Evolutionary conservation across 1,140 invertebrate species (phyloP).

Genomic region (Ephestia elutella): DNA sequence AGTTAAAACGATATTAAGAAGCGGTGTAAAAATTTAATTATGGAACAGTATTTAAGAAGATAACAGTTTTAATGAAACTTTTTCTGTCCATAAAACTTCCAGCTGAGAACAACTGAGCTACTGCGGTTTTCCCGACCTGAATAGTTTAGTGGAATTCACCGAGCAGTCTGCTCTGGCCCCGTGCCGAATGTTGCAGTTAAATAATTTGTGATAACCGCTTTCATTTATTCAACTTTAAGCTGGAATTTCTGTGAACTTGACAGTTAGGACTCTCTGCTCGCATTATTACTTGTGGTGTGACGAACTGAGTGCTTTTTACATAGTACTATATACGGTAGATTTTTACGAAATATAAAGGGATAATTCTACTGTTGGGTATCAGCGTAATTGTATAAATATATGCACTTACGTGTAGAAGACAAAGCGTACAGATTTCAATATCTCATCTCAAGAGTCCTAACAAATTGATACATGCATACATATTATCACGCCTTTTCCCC

Average conservation of each 20-base stretch:
- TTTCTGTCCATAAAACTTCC: slow-evolving; percentile 27
- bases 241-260: slow-evolving; percentile 46
- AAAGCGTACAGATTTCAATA: too few species aligned
- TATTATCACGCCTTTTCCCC: too few species aligned
- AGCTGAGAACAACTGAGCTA: slow-evolving; percentile 52
- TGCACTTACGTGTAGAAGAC: too few species aligned
- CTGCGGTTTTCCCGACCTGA: slow-evolving; percentile 65
- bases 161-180: slow-evolving; percentile 54
- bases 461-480: too few species aligned
- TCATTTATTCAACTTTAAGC: slow-evolving; percentile 60
- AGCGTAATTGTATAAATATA: too few species aligned
- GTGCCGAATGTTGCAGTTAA: slow-evolving; percentile 66
- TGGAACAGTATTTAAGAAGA: slow-evolving; percentile 2
- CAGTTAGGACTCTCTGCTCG: slow-evolving; percentile 18
- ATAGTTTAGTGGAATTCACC: slow-evolving; percentile 63
- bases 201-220: slow-evolving; percentile 69
- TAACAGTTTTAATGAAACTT: slow-evolving; percentile 17
- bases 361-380: too few species aligned
- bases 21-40: not conserved
- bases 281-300: slow-evolving; percentile 16
- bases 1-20: not conserved
- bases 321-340: too few species aligned
- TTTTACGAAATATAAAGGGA: too few species aligned
- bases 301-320: too few species aligned
- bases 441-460: too few species aligned